Evolutionary conservation across 2,888 invertebrate genomes (phyloP), one percentile per base, ranked within the genome.

Genomic region (Ichneumon xanthorius): DNA sequence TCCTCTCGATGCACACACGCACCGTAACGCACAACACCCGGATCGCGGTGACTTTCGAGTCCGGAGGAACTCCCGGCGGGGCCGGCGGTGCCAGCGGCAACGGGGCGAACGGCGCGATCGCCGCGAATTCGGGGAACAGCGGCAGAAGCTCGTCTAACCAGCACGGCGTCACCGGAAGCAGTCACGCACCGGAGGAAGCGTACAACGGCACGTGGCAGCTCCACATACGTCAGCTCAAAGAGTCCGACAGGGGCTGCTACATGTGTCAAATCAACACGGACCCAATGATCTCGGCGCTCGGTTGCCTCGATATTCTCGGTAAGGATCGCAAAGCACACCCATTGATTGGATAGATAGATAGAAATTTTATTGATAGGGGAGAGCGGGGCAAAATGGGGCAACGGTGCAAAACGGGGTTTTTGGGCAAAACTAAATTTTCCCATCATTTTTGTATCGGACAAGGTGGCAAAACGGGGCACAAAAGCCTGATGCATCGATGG

Each of bases 231-330:
- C 97, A 97, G 86, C 95, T 98, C 76, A 96, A 97, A 88, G 97
- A 97, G 90, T 96, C 96, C 63, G 98, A 98, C 94, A 96, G 97
- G 67, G 98, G 97, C 84, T 98, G 98, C 93, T 98, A 98, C 94
- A 97, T 98, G 97, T 98, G 98, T 92, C 98, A 98, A 95, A 97
- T 98, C 91, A 98, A 98, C 94, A 98, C 98, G 1, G 97, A 96
- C 86, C 96, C 96, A 78, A 97, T 98, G 97, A 98, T 97, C 94
- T 97, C 97, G 93, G 97, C 97, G 94, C 95, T 97, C 80, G 98
- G 98, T 9, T 98, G 98, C 92, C 96, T 98, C 84, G 98, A 98
- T 93, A 98, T 98, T 26, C 97, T 97, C 92, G 97, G 98, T 98
- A 93, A 96, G 85, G 45, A 53, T 9, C 26, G 40, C 16, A 30